Conservation (phyloP, 35 echinoderm and acorn worm genomes). For the Eucidaris tribuloides region DNA sequence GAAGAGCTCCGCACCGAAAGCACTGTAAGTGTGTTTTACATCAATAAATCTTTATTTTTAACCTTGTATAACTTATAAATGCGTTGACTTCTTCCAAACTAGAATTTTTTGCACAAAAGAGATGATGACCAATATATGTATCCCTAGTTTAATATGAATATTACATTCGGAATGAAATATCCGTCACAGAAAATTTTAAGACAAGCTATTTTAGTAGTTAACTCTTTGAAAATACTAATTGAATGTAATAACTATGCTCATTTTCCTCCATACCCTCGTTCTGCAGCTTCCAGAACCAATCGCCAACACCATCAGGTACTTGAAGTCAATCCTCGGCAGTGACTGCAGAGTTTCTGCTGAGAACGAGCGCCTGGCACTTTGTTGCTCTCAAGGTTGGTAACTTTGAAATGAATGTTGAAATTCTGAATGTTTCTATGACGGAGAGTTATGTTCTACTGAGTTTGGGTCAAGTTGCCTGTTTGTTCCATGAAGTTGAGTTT, state of each 20-base stretch:
- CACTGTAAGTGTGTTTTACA: neutral
- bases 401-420: neutral
- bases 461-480: too few species aligned
- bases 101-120: neutral
- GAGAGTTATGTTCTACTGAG: too few species aligned
- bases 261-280: neutral
- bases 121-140: neutral
- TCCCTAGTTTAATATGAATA: too few species aligned
- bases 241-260: neutral
- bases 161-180: too few species aligned
- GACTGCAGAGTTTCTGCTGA: slow-evolving; percentile 60
- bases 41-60: neutral
- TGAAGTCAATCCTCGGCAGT: slow-evolving; percentile 71
- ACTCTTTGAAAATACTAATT: too few species aligned
- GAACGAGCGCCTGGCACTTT: slow-evolving; percentile 59
- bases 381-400: slow-evolving; percentile 83
- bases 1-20: slow-evolving; percentile 24
- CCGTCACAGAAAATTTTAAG: too few species aligned
- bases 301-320: slow-evolving; percentile 29
- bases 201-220: too few species aligned
- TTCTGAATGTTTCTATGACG: too few species aligned
- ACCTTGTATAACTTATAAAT: neutral
- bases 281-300: slow-evolving; percentile 75
- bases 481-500: too few species aligned
- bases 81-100: neutral